These are phyloP conservation scores for Ostrea edulis DNA, from an alignment of 1,140 invertebrate genomes.

Conservation along the genomic window DNA sequence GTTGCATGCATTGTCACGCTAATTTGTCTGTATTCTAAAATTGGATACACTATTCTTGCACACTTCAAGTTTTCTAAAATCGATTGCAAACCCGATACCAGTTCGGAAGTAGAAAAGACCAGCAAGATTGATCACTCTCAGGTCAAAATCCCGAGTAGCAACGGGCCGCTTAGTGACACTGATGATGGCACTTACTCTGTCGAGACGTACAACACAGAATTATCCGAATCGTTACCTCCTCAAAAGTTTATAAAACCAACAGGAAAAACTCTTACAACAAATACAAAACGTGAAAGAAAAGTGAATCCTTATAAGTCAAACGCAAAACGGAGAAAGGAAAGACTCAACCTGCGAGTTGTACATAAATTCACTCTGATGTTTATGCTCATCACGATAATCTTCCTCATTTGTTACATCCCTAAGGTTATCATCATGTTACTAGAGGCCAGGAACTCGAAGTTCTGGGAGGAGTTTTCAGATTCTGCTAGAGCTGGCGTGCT, in stretches of 20 bases:
- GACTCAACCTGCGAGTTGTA: not conserved
- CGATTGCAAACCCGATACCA: not conserved
- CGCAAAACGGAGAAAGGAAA: not conserved
- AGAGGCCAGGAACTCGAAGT: conserved; percentile 16
- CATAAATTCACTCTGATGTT: conserved; percentile 43
- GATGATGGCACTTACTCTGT: not conserved
- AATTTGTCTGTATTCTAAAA: conserved; percentile 31
- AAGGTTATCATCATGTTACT: conserved; percentile 23
- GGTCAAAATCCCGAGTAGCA: not conserved
- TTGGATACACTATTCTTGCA: conserved; percentile 38
- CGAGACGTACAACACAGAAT: not conserved
- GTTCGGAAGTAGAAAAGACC: not conserved
- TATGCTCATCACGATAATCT: conserved; percentile 44
- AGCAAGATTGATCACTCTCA: not conserved
- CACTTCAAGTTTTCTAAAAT: conserved; percentile 32
- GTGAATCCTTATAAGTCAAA: not conserved
- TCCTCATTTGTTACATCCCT: conserved; percentile 43
- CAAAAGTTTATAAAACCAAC: not conserved
- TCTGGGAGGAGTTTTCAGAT: conserved; percentile 40
- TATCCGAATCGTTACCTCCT: not conserved
- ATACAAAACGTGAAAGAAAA: not conserved
- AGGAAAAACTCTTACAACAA: not conserved
- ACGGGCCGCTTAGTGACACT: not conserved
- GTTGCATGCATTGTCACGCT: not conserved
- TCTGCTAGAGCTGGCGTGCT: conserved; percentile 16